Evolutionary conservation across 2,888 invertebrate species (phyloP).

Genomic region (Synanthedon tipuliformis): DNA sequence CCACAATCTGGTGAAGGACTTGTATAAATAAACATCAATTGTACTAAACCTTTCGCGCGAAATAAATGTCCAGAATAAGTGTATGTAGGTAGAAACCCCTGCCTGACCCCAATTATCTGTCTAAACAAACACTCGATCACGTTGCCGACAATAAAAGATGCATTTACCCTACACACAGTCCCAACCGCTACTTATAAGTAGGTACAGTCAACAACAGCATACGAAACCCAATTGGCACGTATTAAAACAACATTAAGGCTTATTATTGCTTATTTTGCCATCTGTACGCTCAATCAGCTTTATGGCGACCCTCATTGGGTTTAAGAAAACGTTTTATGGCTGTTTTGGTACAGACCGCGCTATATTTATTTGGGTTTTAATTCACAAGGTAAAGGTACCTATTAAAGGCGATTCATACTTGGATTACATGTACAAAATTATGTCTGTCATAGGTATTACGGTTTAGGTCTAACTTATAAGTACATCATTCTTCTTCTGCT

Average conservation of each 20-base stretch:
- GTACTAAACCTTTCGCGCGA: too few species aligned
- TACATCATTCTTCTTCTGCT: too few species aligned
- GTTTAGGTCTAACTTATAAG: too few species aligned
- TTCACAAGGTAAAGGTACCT: too few species aligned
- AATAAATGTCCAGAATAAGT: too few species aligned
- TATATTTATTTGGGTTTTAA: not conserved
- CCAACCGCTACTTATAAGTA: too few species aligned
- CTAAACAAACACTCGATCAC: conserved; percentile 31
- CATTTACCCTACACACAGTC: conserved; percentile 15
- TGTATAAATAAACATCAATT: too few species aligned
- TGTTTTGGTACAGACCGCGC: conserved; percentile 20
- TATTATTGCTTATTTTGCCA: not conserved
- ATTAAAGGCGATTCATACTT: not conserved
- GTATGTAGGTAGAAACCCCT: not conserved
- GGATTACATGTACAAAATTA: not conserved
- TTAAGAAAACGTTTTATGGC: conserved; percentile 29
- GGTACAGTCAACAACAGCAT: too few species aligned
- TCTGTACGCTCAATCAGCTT: conserved; percentile 16
- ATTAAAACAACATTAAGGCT: not conserved
- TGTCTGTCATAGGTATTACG: not conserved
- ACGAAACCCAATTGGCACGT: not conserved
- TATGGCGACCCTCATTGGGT: conserved; percentile 23
- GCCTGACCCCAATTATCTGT: conserved; percentile 15
- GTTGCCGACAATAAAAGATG: conserved; percentile 29
- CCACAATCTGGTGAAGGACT: too few species aligned